These are phyloP conservation scores for Peromyscus melanophrys DNA, from an alignment of 2,797 vertebrate species.

Conservation along the genomic window DNA sequence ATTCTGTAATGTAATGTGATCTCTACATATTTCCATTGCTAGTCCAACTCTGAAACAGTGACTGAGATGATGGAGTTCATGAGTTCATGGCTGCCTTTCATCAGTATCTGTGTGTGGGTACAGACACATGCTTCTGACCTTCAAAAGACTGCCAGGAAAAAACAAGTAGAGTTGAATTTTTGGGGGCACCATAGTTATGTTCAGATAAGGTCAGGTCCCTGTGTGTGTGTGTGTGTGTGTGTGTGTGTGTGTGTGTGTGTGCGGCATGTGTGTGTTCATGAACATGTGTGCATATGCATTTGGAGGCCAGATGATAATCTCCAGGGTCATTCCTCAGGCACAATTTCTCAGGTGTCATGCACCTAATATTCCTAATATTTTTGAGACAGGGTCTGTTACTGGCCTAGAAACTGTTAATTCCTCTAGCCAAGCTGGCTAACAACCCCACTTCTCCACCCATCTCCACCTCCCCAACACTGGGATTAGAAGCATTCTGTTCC, in stretches of 20 bases:
- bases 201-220: background rate
- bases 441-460: background rate
- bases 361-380: background rate
- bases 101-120: too few species aligned
- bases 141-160: background rate
- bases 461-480: background rate
- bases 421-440: background rate
- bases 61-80: background rate
- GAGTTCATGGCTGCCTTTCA: background rate
- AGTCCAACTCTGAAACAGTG: rapidly evolving
- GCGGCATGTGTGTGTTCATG: too few species aligned
- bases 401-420: background rate
- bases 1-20: background rate
- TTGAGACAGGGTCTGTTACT: background rate
- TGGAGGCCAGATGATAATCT: background rate
- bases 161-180: background rate
- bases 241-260: background rate
- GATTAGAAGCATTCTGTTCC: background rate
- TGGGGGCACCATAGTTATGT: background rate
- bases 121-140: background rate
- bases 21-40: background rate
- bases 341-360: background rate
- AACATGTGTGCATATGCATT: background rate
- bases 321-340: background rate
- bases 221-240: background rate